Conservation (phyloP, 2,113 vertebrate species). For the Motacilla alba region DNA sequence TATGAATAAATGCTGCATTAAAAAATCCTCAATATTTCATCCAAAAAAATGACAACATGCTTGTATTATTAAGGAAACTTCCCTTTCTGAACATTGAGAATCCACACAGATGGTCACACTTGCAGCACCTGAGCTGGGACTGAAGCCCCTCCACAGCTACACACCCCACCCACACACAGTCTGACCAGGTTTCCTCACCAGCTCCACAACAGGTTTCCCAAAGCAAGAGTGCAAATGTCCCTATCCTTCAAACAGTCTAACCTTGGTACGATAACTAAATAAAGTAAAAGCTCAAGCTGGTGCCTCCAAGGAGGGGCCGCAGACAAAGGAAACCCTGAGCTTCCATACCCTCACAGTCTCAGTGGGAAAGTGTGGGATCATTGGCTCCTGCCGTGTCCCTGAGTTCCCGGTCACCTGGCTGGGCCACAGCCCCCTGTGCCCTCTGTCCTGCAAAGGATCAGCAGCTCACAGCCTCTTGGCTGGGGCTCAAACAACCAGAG, state of each 20-base stretch:
- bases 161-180: no score
- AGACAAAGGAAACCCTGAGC: neutral
- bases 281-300: neutral
- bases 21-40: neutral
- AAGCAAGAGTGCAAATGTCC: neutral
- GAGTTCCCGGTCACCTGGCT: accelerated
- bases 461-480: neutral
- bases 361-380: neutral
- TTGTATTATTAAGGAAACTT: neutral
- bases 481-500: neutral
- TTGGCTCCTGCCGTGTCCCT: accelerated
- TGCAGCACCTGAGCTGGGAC: no score
- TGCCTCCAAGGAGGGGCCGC: neutral
- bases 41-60: neutral
- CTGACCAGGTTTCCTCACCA: neutral
- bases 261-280: neutral
- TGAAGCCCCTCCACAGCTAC: accelerated
- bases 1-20: neutral
- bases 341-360: neutral
- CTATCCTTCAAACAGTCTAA: neutral
- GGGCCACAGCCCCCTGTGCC: neutral
- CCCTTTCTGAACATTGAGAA: accelerated
- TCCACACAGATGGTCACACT: neutral
- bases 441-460: neutral
- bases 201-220: neutral